These are phyloP conservation scores for Petrocephalus zakoni DNA, from an alignment of 2,113 vertebrate genomes.

Conservation along the genomic window DNA sequence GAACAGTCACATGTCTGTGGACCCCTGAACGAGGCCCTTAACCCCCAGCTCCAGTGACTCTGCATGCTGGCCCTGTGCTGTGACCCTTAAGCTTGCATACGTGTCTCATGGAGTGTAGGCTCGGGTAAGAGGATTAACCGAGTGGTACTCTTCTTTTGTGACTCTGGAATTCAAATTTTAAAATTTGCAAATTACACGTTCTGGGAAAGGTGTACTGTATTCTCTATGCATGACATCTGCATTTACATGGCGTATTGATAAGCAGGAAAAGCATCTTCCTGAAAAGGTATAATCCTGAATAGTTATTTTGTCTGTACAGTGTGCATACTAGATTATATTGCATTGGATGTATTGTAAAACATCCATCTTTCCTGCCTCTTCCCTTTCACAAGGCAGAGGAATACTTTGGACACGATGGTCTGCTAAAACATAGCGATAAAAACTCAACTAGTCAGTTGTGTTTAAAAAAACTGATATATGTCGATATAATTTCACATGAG, in stretches of 20 bases:
- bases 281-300: background rate
- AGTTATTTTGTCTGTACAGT: background rate
- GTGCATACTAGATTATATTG: background rate
- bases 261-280: background rate
- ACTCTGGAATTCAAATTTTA: background rate
- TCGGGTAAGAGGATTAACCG: background rate
- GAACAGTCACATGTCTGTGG: background rate
- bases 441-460: background rate
- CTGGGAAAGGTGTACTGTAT: background rate
- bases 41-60: background rate
- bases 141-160: background rate
- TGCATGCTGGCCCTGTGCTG: background rate
- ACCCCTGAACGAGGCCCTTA: background rate
- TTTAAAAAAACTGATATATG: background rate
- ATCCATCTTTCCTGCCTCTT: background rate
- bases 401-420: background rate
- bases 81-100: background rate
- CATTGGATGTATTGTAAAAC: background rate
- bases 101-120: background rate
- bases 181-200: background rate
- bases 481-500: background rate
- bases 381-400: background rate
- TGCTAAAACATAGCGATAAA: background rate
- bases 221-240: background rate
- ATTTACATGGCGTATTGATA: background rate